Percentiles rank a stretch among this genome's conserved stretches.
These are phyloP conservation scores for Moxostoma hubbsi DNA, from an alignment of 2,797 vertebrate genomes.

Conservation along the genomic window DNA sequence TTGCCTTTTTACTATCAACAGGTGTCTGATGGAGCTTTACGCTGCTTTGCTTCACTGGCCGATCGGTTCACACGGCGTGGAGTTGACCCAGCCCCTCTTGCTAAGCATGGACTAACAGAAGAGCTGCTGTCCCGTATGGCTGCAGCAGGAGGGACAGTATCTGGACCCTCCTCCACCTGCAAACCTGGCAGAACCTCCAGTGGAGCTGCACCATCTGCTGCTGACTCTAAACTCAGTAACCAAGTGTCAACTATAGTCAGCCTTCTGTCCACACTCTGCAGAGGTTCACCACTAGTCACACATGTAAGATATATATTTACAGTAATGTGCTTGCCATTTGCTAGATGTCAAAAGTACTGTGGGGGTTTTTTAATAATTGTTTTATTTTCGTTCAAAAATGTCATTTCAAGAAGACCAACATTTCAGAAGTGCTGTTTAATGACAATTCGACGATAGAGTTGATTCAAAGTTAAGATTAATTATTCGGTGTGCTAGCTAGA, in stretches of 20 bases:
- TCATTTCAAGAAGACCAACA: too few relatives aligned
- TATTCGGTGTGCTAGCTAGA: too few relatives aligned
- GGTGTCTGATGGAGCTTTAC: slow-evolving; percentile 96
- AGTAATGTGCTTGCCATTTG: background rate
- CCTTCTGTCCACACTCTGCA: slow-evolving; percentile 95
- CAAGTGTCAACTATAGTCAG: slow-evolving; percentile 99
- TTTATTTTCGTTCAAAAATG: background rate
- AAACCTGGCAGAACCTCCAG: slow-evolving; percentile 90
- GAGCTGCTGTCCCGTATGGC: slow-evolving; percentile 97
- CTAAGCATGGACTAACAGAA: slow-evolving; percentile 96
- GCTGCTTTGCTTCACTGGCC: slow-evolving; percentile 96
- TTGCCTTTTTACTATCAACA: slow-evolving; percentile 58
- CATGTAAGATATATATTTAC: slow-evolving; percentile 81
- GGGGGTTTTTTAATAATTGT: background rate
- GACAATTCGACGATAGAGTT: too few relatives aligned
- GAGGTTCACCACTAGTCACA: slow-evolving; percentile 96
- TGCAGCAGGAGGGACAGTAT: slow-evolving; percentile 88
- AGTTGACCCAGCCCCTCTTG: slow-evolving; percentile 95
- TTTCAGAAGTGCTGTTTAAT: too few relatives aligned
- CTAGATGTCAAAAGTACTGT: slow-evolving; percentile 13
- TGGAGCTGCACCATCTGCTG: slow-evolving; percentile 84
- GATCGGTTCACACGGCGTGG: slow-evolving; percentile 96
- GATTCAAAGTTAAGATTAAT: too few relatives aligned
- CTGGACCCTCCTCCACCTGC: slow-evolving; percentile 91
- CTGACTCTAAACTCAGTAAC: slow-evolving; percentile 97